phyloP scores from a whole-genome alignment of 2,113 vertebrate species.

The Clarias magur region DNA sequence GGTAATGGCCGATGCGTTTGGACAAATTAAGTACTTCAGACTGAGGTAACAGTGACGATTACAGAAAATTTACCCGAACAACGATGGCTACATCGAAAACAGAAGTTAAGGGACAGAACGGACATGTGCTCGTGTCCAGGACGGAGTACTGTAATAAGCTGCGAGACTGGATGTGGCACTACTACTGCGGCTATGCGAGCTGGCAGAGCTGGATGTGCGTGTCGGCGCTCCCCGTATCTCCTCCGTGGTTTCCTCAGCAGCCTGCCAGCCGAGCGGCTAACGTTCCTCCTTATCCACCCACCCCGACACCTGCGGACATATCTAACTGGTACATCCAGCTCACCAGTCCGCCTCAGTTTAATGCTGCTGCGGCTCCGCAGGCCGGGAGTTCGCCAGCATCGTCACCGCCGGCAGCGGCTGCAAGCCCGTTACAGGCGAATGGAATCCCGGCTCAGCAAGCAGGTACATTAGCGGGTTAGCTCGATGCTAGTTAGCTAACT shows the following conservation, averaged over 20 bases:
- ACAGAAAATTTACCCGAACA: neutral
- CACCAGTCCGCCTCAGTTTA: constrained; percentile 29
- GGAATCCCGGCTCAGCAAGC: constrained; percentile 51
- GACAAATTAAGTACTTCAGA: constrained; percentile 24
- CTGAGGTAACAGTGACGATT: neutral
- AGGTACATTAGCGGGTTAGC: constrained; percentile 60
- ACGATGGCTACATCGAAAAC: constrained; percentile 48
- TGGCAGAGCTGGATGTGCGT: constrained; percentile 80
- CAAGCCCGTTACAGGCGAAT: constrained; percentile 55
- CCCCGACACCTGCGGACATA: constrained; percentile 46
- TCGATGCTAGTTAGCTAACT: neutral
- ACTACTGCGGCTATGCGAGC: constrained; percentile 81
- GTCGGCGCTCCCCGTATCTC: constrained; percentile 65
- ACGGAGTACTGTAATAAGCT: constrained; percentile 82
- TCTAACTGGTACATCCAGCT: constrained; percentile 55
- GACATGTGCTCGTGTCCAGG: constrained; percentile 53
- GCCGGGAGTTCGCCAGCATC: constrained; percentile 19
- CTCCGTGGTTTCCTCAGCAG: constrained; percentile 38
- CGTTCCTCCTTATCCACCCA: constrained; percentile 58
- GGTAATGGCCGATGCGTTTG: neutral
- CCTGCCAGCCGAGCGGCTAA: constrained; percentile 17
- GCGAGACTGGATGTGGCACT: constrained; percentile 92
- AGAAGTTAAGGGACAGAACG: neutral
- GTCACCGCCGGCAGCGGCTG: neutral
- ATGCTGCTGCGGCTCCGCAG: constrained; percentile 30